phyloP scores from a whole-genome alignment of 2,113 vertebrate species.

The Scalopus aquaticus region DNA sequence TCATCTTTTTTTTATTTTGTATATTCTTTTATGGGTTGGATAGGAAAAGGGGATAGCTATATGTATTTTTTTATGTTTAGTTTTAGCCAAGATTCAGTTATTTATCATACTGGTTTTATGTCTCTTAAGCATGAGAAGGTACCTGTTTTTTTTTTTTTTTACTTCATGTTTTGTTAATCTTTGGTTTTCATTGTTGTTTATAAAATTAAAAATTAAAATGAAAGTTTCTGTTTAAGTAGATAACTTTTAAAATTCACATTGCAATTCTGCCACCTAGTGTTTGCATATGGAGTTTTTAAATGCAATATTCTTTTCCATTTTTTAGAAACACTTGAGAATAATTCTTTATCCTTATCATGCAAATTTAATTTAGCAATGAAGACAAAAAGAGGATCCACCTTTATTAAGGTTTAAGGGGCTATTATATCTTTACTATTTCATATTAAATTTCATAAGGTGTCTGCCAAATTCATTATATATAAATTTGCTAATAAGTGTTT shows the following conservation, averaged over 20 bases:
- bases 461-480: not conserved
- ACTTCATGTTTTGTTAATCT: not conserved
- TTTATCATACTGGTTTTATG: not conserved
- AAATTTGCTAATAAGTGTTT: constrained; percentile 1
- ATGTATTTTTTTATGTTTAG: no score
- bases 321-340: not conserved
- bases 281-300: not conserved
- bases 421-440: constrained; percentile 7
- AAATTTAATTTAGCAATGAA: constrained; percentile 20
- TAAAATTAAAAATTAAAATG: constrained; percentile 27
- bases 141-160: not conserved
- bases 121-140: not conserved
- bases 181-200: not conserved
- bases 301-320: not conserved
- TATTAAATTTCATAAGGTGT: not conserved
- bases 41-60: not conserved
- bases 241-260: constrained; percentile 47
- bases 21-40: not conserved
- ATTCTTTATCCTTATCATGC: not conserved
- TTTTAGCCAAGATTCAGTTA: not conserved
- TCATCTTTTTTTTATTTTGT: not conserved
- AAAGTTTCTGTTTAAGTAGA: constrained; percentile 16
- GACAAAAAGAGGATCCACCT: not conserved
- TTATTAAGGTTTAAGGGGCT: not conserved
- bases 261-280: constrained; percentile 85